These are phyloP conservation scores for Sterrhoptilus dennistouni DNA, from an alignment of 2,113 vertebrate species.

Conservation along the genomic window DNA sequence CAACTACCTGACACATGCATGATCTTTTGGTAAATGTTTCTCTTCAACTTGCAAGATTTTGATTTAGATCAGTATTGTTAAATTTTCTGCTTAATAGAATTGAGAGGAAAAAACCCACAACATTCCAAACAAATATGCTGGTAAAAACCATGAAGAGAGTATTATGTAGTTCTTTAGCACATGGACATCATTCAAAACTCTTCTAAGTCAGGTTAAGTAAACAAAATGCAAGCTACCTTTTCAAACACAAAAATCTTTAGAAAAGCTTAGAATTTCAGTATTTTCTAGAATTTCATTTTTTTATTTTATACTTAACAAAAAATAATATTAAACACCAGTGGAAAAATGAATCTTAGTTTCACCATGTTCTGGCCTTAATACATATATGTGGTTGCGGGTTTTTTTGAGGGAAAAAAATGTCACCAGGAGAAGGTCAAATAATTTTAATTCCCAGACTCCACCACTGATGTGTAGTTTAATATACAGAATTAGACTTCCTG, in stretches of 20 bases:
- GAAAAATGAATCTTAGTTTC: background rate
- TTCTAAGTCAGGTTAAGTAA: background rate
- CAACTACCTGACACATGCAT: background rate
- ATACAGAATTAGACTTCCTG: background rate
- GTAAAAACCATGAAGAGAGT: background rate
- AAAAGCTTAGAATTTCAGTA: background rate
- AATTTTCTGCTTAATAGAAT: background rate
- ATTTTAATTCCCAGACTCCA: background rate
- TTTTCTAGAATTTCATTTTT: background rate
- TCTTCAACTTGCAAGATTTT: background rate
- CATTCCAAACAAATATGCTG: background rate
- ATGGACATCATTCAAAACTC: background rate
- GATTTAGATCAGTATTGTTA: background rate
- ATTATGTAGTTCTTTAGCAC: background rate
- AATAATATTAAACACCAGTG: background rate
- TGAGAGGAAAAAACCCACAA: background rate
- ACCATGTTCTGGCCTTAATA: background rate
- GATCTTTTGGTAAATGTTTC: background rate
- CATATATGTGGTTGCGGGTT: rapidly evolving
- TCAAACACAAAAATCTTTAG: background rate
- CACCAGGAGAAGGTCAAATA: background rate
- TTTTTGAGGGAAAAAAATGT: background rate
- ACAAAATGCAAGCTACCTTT: background rate
- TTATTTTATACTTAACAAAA: background rate
- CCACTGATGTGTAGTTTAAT: background rate